Evolutionary conservation across 2,797 vertebrate species (phyloP).

Genomic region (Halcyon chelicuti): DNA sequence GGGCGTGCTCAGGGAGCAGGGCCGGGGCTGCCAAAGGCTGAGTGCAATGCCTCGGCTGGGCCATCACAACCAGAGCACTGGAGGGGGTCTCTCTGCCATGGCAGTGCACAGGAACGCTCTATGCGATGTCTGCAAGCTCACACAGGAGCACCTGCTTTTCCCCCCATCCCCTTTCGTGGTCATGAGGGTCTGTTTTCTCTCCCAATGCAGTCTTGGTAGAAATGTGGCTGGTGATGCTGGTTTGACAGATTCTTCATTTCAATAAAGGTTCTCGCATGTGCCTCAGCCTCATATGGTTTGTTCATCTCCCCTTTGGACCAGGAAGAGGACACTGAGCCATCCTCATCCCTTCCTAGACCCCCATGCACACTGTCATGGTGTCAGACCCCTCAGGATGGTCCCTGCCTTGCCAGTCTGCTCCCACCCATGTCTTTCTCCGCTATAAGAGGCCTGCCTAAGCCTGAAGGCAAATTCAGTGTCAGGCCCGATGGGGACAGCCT

Average conservation of each 20-base stretch:
- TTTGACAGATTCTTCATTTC: not conserved
- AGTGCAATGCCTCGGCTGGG: not conserved
- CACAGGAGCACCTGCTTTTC: not conserved
- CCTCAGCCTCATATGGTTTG: not conserved
- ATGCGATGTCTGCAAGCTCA: accelerated
- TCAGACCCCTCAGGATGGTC: not conserved
- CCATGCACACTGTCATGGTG: accelerated
- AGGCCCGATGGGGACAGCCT: not conserved
- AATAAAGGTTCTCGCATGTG: not conserved
- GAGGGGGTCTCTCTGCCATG: accelerated
- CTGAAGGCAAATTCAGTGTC: not conserved
- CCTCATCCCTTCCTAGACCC: not conserved
- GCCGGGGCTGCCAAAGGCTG: not conserved
- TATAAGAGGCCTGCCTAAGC: not conserved
- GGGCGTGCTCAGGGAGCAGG: not conserved
- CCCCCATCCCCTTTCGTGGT: accelerated
- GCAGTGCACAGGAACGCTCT: not conserved
- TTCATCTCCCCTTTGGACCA: accelerated
- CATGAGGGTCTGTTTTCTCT: not conserved
- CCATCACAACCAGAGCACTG: not conserved
- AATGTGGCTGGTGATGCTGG: not conserved
- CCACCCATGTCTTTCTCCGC: not conserved
- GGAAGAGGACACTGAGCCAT: not conserved
- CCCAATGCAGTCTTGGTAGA: not conserved
- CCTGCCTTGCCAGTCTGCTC: not conserved